Percentiles rank a stretch among this genome's conserved stretches.
These are phyloP conservation scores for Natator depressus DNA, from an alignment of 2,113 vertebrate genomes.

Conservation along the genomic window DNA sequence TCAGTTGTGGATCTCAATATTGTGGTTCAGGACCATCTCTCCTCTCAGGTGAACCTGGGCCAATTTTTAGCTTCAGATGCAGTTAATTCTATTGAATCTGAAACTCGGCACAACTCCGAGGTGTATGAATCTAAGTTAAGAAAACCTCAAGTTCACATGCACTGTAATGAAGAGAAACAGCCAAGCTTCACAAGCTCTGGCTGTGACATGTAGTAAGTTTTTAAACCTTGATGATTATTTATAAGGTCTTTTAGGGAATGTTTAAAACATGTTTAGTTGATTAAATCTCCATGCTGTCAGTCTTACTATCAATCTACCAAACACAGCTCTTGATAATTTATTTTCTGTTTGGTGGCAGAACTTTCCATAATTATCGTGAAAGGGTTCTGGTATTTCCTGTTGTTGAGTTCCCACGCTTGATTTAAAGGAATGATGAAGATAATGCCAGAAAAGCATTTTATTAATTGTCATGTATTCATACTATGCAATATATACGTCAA, in stretches of 20 bases:
- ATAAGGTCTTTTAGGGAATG: not conserved
- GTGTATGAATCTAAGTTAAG: accelerated
- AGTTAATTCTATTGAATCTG: not conserved
- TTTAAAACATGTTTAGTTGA: not conserved
- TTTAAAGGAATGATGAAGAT: constrained; percentile 36
- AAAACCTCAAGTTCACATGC: not conserved
- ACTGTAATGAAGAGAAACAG: not conserved
- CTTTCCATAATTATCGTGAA: constrained; percentile 2
- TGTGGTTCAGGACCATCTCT: not conserved
- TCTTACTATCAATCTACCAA: not conserved
- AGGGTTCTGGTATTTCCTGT: constrained; percentile 21
- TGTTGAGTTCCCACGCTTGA: constrained; percentile 23
- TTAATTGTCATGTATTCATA: not conserved
- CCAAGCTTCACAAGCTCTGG: not conserved
- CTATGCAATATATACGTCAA: not conserved
- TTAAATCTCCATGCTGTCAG: not conserved
- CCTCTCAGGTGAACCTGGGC: not conserved
- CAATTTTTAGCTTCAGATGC: not conserved
- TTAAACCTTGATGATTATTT: not conserved
- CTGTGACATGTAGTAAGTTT: accelerated
- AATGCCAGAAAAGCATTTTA: constrained; percentile 28
- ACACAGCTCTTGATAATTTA: not conserved
- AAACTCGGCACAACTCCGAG: not conserved
- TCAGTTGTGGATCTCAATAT: not conserved
- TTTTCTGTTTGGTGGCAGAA: constrained; percentile 21